These are phyloP conservation scores for Drosophila macrospina DNA, from an alignment of 2,888 invertebrate species.

Conservation along the genomic window DNA sequence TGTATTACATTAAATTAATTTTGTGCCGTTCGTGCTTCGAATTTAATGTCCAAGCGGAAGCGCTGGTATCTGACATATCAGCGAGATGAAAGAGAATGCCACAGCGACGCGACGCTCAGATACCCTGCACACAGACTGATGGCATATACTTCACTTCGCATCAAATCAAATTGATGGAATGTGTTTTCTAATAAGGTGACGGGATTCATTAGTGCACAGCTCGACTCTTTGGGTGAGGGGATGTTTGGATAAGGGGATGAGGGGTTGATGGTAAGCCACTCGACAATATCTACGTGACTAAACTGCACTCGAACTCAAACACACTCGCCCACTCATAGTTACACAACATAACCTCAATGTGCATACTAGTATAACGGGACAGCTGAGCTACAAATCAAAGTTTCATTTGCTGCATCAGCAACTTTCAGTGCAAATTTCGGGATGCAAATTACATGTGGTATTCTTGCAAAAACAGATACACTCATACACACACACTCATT, in stretches of 20 bases:
- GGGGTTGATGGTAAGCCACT: slow-evolving; percentile 25
- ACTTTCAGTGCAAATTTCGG: slow-evolving; percentile 60
- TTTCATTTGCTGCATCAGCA: slow-evolving; percentile 72
- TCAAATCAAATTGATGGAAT: background rate
- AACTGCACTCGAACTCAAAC: slow-evolving; percentile 27
- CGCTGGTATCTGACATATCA: slow-evolving; percentile 12
- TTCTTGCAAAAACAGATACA: slow-evolving; percentile 16
- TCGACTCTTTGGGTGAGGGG: background rate
- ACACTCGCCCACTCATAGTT: slow-evolving; percentile 3
- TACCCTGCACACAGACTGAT: slow-evolving; percentile 3
- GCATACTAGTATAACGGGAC: slow-evolving; percentile 59
- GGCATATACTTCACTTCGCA: no score
- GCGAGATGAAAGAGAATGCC: background rate
- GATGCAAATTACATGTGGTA: slow-evolving; percentile 66
- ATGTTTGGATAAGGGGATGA: background rate
- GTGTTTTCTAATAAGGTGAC: slow-evolving; percentile 31
- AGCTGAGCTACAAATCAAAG: slow-evolving; percentile 66
- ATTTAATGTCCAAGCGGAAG: slow-evolving; percentile 31
- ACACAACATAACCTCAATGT: slow-evolving; percentile 63
- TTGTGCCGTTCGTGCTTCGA: slow-evolving; percentile 19
- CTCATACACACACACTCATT: background rate
- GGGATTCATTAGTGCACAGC: slow-evolving; percentile 19
- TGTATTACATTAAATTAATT: slow-evolving; percentile 32
- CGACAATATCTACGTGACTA: slow-evolving; percentile 58
- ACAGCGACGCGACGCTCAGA: background rate